These are phyloP conservation scores for Drosophila lini DNA, from an alignment of 1,140 invertebrate genomes.

Conservation along the genomic window DNA sequence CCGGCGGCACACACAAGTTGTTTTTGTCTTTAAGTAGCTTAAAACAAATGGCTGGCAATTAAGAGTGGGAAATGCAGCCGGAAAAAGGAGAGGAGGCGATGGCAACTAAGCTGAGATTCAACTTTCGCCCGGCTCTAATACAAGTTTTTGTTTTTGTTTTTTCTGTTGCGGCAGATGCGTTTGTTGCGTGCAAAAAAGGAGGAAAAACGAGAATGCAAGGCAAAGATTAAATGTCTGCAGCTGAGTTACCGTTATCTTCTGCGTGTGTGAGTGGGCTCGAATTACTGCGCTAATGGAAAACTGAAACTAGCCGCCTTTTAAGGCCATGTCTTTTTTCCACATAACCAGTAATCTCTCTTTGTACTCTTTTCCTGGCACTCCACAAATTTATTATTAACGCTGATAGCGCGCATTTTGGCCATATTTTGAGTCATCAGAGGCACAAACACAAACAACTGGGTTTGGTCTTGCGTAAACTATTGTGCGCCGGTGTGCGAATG, in stretches of 20 bases:
- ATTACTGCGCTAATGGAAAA: conserved; percentile 59
- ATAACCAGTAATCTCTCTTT: conserved; percentile 40
- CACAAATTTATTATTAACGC: conserved; percentile 19
- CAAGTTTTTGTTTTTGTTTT: conserved; percentile 40
- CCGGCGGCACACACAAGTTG: conserved; percentile 28
- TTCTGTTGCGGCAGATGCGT: conserved; percentile 52
- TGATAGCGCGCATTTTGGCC: conserved; percentile 65
- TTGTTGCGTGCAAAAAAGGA: conserved; percentile 33
- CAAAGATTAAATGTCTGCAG: conserved; percentile 69
- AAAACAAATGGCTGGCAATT: conserved; percentile 47
- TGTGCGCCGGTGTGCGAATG: background rate
- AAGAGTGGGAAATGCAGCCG: conserved; percentile 39
- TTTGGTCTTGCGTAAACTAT: conserved; percentile 67
- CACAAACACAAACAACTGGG: conserved; percentile 25
- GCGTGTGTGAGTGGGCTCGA: conserved; percentile 24
- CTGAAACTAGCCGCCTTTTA: conserved; percentile 45
- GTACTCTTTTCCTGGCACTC: conserved; percentile 12
- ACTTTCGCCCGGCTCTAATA: conserved; percentile 47
- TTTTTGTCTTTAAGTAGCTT: conserved; percentile 47
- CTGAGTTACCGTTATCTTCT: conserved; percentile 54
- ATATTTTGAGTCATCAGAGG: conserved; percentile 57
- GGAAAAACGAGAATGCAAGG: conserved; percentile 44
- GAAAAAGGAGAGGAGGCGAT: background rate
- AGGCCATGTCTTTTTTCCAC: conserved; percentile 33
- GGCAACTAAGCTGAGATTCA: conserved; percentile 32